Percentiles rank a stretch among this genome's conserved stretches.
phyloP scores from a whole-genome alignment of 2,113 vertebrate species.

The Tricholaema leucomelas region DNA sequence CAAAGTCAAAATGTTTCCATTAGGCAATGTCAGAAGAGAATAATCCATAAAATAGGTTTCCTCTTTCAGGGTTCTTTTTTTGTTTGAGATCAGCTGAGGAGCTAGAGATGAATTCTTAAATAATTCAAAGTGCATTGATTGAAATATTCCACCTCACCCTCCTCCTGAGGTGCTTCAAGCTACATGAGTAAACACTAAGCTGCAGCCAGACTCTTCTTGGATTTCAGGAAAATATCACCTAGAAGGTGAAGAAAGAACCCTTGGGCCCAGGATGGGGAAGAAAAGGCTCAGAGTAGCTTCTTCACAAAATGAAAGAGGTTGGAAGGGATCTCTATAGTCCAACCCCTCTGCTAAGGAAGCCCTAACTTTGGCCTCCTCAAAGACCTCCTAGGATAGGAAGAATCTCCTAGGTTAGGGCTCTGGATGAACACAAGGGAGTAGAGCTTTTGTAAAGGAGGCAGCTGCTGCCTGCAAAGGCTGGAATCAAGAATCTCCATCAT shows the following conservation, averaged over 20 bases:
- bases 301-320: too few species aligned
- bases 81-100: background rate
- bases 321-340: background rate
- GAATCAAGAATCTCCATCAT: background rate
- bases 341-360: background rate
- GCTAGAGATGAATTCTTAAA: background rate
- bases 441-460: background rate
- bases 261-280: background rate
- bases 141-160: background rate
- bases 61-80: background rate
- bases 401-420: background rate
- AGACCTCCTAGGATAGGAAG: background rate
- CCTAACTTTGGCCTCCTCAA: background rate
- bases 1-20: conserved; percentile 3
- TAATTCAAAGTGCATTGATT: background rate
- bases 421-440: background rate
- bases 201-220: background rate
- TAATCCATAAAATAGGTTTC: background rate
- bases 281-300: background rate
- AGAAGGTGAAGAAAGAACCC: background rate
- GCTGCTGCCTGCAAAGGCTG: background rate
- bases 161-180: background rate
- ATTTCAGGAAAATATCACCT: background rate
- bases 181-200: background rate
- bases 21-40: background rate